A percentile compares a stretch with the other conserved stretches of the same genome.
These are phyloP conservation scores for Apus apus DNA, from an alignment of 2,113 vertebrate species.

Conservation along the genomic window DNA sequence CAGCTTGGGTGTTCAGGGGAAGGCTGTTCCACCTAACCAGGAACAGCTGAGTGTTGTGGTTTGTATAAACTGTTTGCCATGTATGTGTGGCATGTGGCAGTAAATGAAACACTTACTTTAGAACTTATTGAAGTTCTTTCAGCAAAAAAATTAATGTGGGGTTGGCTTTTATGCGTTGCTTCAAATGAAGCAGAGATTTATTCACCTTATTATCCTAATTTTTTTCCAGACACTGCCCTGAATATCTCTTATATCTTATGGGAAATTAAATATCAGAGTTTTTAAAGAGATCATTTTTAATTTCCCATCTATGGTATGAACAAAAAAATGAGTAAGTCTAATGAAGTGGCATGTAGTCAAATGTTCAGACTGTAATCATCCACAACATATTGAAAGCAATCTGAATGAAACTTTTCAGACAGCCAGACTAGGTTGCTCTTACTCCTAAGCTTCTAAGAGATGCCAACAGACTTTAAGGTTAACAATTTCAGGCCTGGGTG, in stretches of 20 bases:
- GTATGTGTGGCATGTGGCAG: slow-evolving; percentile 73
- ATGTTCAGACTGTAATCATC: slow-evolving; percentile 54
- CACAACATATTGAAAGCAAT: slow-evolving; percentile 45
- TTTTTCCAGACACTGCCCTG: slow-evolving; percentile 52
- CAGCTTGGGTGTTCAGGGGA: slow-evolving; percentile 68
- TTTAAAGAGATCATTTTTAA: slow-evolving; percentile 54
- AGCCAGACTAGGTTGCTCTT: slow-evolving; percentile 31
- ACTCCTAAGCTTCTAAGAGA: slow-evolving; percentile 7
- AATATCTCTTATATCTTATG: slow-evolving; percentile 52
- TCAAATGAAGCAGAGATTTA: slow-evolving; percentile 67
- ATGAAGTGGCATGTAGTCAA: slow-evolving; percentile 67
- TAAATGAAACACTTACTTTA: slow-evolving; percentile 76
- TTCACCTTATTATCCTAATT: slow-evolving; percentile 67
- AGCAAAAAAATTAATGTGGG: slow-evolving; percentile 60
- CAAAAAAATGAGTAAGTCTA: slow-evolving; percentile 46
- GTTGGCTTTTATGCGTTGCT: slow-evolving; percentile 65
- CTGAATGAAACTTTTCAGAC: slow-evolving; percentile 48
- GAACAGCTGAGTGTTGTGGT: slow-evolving; percentile 73
- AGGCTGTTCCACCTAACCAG: slow-evolving; percentile 64
- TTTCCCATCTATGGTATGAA: slow-evolving; percentile 51
- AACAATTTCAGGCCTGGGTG: neutral
- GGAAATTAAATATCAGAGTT: slow-evolving; percentile 53
- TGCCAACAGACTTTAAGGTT: slow-evolving; percentile 3
- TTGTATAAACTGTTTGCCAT: slow-evolving; percentile 71
- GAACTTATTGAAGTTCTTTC: slow-evolving; percentile 72